These are phyloP conservation scores for Aphodius granarius DNA, from an alignment of 2,888 invertebrate species.

Conservation along the genomic window DNA sequence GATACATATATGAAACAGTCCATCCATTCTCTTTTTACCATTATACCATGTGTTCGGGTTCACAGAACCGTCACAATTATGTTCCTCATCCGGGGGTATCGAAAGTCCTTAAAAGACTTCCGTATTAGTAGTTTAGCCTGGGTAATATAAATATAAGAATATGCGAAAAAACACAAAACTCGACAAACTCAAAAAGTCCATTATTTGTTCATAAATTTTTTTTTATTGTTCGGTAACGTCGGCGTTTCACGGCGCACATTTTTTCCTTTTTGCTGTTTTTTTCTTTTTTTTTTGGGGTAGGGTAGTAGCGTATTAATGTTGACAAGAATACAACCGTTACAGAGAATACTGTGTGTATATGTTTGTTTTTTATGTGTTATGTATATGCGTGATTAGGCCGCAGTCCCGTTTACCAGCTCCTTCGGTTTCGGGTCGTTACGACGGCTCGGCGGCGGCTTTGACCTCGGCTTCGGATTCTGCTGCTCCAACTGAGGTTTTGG, in stretches of 20 bases:
- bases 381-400: constrained; percentile 45
- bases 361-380: background rate
- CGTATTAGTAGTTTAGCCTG: constrained; percentile 44
- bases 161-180: background rate
- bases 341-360: background rate
- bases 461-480: constrained; percentile 47
- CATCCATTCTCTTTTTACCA: background rate
- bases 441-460: constrained; percentile 47
- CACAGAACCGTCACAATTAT: constrained; percentile 48
- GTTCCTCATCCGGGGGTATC: background rate
- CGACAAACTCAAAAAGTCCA: background rate
- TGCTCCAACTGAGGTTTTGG: constrained; percentile 32
- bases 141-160: constrained; percentile 28
- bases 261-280: background rate
- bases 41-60: constrained; percentile 38
- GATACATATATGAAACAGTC: background rate
- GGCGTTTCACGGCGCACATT: constrained; percentile 32
- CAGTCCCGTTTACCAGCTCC: constrained; percentile 69
- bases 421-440: constrained; percentile 55
- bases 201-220: background rate
- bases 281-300: background rate
- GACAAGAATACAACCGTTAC: background rate
- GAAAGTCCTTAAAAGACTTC: constrained; percentile 22
- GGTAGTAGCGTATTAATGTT: background rate
- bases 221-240: background rate